Evolutionary conservation across 1,140 invertebrate genomes (phyloP).

Genomic region (Drosophila gunungcola): DNA sequence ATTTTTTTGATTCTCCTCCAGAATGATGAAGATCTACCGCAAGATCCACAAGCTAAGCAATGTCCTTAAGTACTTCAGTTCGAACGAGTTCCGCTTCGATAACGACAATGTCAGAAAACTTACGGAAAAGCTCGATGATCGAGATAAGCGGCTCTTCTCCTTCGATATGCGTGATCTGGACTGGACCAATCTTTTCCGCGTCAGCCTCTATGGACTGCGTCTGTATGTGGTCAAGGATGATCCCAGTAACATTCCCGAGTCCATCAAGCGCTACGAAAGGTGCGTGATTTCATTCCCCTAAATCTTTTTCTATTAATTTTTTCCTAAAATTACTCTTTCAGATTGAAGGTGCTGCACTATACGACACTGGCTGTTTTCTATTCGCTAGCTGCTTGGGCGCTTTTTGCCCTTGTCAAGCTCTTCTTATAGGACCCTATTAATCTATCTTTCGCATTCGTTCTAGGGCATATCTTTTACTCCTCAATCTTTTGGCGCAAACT

Average conservation of each 20-base stretch:
- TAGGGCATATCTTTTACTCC: constrained; percentile 49
- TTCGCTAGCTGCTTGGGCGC: constrained; percentile 56
- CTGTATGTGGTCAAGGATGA: constrained; percentile 91
- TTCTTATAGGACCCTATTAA: constrained; percentile 57
- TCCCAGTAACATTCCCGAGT: constrained; percentile 87
- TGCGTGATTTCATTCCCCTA: constrained; percentile 55
- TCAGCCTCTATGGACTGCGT: constrained; percentile 88
- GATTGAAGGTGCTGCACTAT: constrained; percentile 81
- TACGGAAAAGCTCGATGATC: constrained; percentile 86
- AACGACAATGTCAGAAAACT: constrained; percentile 89
- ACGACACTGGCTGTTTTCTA: constrained; percentile 67
- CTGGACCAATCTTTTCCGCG: constrained; percentile 88
- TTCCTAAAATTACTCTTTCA: constrained; percentile 22
- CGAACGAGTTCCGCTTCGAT: constrained; percentile 89
- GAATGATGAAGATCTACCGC: constrained; percentile 90
- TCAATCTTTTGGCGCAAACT: constrained; percentile 13
- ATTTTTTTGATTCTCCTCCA: constrained; percentile 56
- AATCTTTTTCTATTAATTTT: neutral
- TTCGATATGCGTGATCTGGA: constrained; percentile 89
- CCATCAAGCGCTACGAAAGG: constrained; percentile 87
- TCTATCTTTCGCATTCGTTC: constrained; percentile 23
- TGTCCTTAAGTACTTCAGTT: constrained; percentile 90
- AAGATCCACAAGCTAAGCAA: constrained; percentile 90
- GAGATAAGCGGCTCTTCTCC: constrained; percentile 88
- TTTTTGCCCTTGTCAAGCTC: constrained; percentile 65